Percentiles rank a stretch among this genome's conserved stretches.
Evolutionary conservation across 1,140 invertebrate species (phyloP).

Genomic region (Acyrthosiphon pisum): DNA sequence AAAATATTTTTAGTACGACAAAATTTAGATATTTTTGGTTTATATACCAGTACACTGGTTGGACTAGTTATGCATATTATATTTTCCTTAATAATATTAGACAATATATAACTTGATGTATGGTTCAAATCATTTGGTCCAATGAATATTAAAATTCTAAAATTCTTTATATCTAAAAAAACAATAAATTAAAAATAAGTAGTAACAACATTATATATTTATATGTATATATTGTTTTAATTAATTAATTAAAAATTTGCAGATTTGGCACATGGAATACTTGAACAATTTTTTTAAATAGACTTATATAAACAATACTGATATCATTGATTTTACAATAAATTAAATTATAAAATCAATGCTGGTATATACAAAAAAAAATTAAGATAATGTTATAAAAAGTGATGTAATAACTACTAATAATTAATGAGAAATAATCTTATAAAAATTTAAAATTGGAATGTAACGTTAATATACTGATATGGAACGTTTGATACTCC

Average conservation of each 20-base stretch:
- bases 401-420: background rate
- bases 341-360: background rate
- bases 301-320: background rate
- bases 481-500: background rate
- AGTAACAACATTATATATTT: background rate
- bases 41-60: background rate
- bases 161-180: constrained; percentile 43
- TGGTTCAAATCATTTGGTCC: background rate
- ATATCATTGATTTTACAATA: background rate
- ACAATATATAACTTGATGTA: background rate
- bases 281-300: background rate
- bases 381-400: background rate
- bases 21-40: background rate
- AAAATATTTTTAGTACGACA: background rate
- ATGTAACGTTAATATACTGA: background rate
- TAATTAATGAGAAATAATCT: background rate
- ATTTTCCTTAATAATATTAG: background rate
- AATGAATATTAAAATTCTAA: constrained; percentile 31
- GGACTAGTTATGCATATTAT: background rate
- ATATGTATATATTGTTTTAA: background rate
- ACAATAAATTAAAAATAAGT: constrained; percentile 7
- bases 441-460: background rate
- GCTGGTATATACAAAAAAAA: background rate
- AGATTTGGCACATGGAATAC: constrained; percentile 14
- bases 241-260: background rate